Evolutionary conservation across 2,888 invertebrate genomes (phyloP).

Genomic region (Sympetrum striolatum): DNA sequence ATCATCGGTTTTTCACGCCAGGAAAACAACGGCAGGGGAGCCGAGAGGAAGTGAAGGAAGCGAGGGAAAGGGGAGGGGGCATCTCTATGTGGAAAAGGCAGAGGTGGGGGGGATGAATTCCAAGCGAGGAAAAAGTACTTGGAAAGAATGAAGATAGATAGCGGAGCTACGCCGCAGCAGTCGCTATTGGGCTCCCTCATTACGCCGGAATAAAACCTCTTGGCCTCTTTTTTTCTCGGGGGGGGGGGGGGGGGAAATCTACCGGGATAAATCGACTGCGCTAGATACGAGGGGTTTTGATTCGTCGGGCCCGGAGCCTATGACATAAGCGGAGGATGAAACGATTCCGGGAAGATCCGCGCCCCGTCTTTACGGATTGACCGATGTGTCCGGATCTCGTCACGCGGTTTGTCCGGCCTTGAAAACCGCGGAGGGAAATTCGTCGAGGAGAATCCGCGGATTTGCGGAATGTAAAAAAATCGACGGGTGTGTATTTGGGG

Average conservation of each 20-base stretch:
- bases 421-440: too few species aligned
- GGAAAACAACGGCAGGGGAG: slow-evolving; percentile 23
- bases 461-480: too few species aligned
- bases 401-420: too few species aligned
- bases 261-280: background rate
- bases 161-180: background rate
- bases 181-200: background rate
- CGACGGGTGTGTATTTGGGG: too few species aligned
- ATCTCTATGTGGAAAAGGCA: background rate
- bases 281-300: background rate
- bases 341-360: background rate
- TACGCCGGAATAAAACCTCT: background rate
- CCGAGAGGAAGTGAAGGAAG: background rate
- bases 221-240: background rate
- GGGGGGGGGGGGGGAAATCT: background rate
- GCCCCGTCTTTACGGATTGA: too few species aligned
- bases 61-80: background rate
- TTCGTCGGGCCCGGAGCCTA: background rate
- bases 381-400: too few species aligned
- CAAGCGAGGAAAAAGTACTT: background rate
- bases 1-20: slow-evolving; percentile 42
- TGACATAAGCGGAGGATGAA: background rate
- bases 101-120: background rate
- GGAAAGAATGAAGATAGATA: background rate
- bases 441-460: too few species aligned